Evolutionary conservation across 2,888 invertebrate species (phyloP).

Genomic region (Drosophila leonis): DNA sequence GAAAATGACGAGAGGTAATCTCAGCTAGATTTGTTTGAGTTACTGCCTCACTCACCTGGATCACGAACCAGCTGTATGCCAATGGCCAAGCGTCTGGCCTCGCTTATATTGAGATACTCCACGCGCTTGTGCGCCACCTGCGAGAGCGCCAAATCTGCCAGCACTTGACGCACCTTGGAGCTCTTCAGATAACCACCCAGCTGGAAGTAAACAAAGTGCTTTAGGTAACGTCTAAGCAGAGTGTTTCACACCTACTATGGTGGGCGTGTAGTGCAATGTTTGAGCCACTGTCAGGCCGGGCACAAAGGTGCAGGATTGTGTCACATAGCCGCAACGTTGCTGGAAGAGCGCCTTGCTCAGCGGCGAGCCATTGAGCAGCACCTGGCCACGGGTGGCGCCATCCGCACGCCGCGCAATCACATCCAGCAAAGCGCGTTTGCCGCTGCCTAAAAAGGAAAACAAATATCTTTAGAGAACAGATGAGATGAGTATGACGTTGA

Average conservation of each 20-base stretch:
- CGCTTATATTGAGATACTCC: slow-evolving; percentile 94
- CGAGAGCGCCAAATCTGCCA: slow-evolving; percentile 96
- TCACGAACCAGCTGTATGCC: slow-evolving; percentile 97
- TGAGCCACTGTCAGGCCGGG: slow-evolving; percentile 95
- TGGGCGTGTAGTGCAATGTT: slow-evolving; percentile 92
- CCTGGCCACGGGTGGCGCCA: slow-evolving; percentile 94
- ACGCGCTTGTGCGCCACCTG: slow-evolving; percentile 95
- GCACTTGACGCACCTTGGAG: slow-evolving; percentile 95
- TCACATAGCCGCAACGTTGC: slow-evolving; percentile 94
- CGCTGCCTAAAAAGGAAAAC: slow-evolving; percentile 91
- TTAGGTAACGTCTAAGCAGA: rapidly evolving
- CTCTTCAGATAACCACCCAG: slow-evolving; percentile 91
- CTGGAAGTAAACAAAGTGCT: slow-evolving; percentile 84
- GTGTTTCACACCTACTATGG: slow-evolving; percentile 87
- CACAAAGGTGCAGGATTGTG: slow-evolving; percentile 93
- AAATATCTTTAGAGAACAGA: no score
- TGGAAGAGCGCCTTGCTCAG: slow-evolving; percentile 93
- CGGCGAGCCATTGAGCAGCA: slow-evolving; percentile 94
- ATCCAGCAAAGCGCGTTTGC: slow-evolving; percentile 96
- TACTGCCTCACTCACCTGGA: slow-evolving; percentile 88
- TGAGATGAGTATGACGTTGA: no score
- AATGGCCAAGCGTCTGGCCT: slow-evolving; percentile 95
- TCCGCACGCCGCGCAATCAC: slow-evolving; percentile 94
- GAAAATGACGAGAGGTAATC: slow-evolving; percentile 17
- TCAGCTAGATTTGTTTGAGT: no score